Base-by-base conservation (phyloP, 2,797 vertebrate species). In the Emys orbicularis region DNA sequence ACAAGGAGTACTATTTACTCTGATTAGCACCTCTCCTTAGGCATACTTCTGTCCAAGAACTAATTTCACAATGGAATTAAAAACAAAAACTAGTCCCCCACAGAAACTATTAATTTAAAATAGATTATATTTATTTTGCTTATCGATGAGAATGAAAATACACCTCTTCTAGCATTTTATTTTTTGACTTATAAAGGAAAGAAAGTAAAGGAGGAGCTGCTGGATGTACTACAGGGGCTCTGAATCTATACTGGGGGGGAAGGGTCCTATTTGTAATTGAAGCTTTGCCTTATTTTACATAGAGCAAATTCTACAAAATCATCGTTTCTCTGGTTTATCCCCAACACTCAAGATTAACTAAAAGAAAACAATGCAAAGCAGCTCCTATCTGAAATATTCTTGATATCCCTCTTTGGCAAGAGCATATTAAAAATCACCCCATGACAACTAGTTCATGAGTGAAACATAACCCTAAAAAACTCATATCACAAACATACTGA, bases 1-100 rank as follows among this genome's bases (percentile, higher is more conserved):
- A 88, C 25, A 87, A 91, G 93, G 88, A 61, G 6, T 80, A 82
- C 72, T 94, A 49, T 81, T 91, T 95, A 92, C 37, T 93, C 23
- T 92, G 87, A 94, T 95, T 95, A 92, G 92, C 83, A 93, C 61
- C 82, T 86, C 91, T 54, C 25, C 50, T 44, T 72, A 34, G 79
- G 84, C 19, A 87, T 5, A 23, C 83, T 72, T 92, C 87, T 87
- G 79, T 79, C 84, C 86, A 83, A 86, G 56, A 95, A 83, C 15
- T 81, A 92, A 90, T 80, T 93, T 93, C 77, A 88, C 72, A 87
- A 87, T 7, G 44, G 52, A 86, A 90, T 92, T 44, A 16, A 80
- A 87, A 88, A 52, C 1, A 88, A 16, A 27, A 94, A 93, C 5
- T 37, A 21, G 61, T 13, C 34, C 34, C 61, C n/a, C 18, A n/a